A percentile compares a stretch with the other conserved stretches of the same genome.
Conservation (phyloP, 2,113 vertebrate genomes). For the Orthonyx spaldingii region DNA sequence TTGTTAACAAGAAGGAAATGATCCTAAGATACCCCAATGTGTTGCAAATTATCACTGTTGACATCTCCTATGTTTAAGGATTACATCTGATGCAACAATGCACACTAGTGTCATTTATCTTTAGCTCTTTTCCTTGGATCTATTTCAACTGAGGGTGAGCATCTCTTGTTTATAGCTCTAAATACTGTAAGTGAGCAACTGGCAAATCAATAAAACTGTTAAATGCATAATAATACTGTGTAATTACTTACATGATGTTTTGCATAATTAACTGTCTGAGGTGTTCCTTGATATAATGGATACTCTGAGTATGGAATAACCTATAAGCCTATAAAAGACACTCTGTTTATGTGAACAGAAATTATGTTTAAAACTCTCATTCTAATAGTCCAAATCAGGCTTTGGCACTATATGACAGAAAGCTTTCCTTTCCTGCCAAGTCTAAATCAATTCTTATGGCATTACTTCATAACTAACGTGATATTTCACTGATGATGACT, state of each 20-base stretch:
- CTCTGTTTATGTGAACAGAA: constrained; percentile 47
- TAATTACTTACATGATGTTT: constrained; percentile 76
- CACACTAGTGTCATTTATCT: constrained; percentile 64
- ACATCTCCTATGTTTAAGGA: constrained; percentile 53
- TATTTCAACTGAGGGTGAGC: constrained; percentile 61
- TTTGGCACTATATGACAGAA: constrained; percentile 55
- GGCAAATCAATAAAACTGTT: constrained; percentile 77
- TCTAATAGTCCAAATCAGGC: constrained; percentile 52
- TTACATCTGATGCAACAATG: constrained; percentile 60
- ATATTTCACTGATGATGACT: constrained; percentile 84
- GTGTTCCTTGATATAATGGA: constrained; percentile 68
- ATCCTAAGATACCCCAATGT: constrained; percentile 26
- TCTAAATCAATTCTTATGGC: constrained; percentile 93
- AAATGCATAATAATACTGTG: constrained; percentile 73
- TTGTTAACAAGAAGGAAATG: constrained; percentile 50
- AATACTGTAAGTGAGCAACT: constrained; percentile 67
- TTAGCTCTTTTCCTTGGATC: constrained; percentile 70
- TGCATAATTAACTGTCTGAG: constrained; percentile 76
- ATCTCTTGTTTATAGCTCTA: constrained; percentile 71
- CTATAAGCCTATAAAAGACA: constrained; percentile 68
- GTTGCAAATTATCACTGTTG: constrained; percentile 36
- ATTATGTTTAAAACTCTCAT: constrained; percentile 62
- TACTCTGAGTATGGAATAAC: constrained; percentile 50
- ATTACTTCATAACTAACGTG: constrained; percentile 88
- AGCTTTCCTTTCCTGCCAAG: constrained; percentile 64